Evolutionary conservation across 2,113 vertebrate genomes (phyloP).

Genomic region (Nibea albiflora): DNA sequence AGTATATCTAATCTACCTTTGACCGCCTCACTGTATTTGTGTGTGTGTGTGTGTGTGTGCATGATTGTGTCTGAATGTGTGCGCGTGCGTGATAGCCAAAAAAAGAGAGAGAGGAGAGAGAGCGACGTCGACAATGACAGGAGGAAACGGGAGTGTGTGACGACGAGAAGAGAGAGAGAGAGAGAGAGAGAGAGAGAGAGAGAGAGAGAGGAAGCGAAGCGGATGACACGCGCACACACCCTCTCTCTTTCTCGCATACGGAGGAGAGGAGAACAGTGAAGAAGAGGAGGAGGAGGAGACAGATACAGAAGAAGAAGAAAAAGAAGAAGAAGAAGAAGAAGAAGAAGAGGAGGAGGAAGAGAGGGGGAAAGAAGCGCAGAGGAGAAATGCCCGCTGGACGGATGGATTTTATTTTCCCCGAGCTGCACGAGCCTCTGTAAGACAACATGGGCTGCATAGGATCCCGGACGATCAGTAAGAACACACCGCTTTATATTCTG

Average conservation of each 20-base stretch:
- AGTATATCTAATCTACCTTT: neutral
- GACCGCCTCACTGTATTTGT: neutral
- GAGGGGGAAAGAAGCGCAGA: conserved; percentile 13
- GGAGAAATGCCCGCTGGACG: conserved; percentile 79
- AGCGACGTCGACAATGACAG: conserved; percentile 34
- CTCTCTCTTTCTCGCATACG: conserved; percentile 53
- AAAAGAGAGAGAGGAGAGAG: conserved; percentile 9
- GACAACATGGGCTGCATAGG: conserved; percentile 87
- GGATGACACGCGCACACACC: conserved; percentile 58
- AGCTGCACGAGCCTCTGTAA: conserved; percentile 77
- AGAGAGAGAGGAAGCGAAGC: conserved; percentile 35
- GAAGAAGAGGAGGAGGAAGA: conserved; percentile 25
- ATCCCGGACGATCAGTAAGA: conserved; percentile 87
- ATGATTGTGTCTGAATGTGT: neutral
- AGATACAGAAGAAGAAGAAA: conserved; percentile 15
- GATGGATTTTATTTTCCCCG: conserved; percentile 77
- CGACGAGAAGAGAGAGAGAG: conserved; percentile 19
- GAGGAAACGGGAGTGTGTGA: conserved; percentile 34
- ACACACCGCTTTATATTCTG: conserved; percentile 23
- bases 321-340: conserved; percentile 15
- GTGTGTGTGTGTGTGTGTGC: neutral
- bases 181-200: conserved; percentile 17
- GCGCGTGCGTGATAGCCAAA: neutral
- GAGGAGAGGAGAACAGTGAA: conserved; percentile 62
- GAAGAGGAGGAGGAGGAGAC: conserved; percentile 42